Conservation (phyloP, 2,113 vertebrate species). For the Stigmatopora argus region DNA sequence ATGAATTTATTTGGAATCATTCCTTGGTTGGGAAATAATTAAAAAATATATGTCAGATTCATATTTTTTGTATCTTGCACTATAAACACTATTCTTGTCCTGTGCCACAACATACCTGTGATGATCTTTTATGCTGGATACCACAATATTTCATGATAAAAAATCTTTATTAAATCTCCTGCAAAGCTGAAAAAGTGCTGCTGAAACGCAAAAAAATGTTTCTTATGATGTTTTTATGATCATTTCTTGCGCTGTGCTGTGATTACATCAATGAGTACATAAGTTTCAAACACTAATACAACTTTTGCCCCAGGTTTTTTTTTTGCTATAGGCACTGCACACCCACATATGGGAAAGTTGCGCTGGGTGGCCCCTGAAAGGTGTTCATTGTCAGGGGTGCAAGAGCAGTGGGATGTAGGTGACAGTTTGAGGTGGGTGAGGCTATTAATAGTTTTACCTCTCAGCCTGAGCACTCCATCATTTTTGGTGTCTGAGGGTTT, state of each 20-base stretch:
- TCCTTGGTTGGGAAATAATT: too few relatives aligned
- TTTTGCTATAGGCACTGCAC: slow-evolving; percentile 14
- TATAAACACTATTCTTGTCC: too few relatives aligned
- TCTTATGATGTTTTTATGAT: not conserved
- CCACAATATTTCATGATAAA: too few relatives aligned
- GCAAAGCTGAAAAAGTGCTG: too few relatives aligned
- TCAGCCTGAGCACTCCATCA: slow-evolving; percentile 75
- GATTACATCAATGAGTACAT: not conserved
- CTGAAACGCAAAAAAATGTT: not conserved
- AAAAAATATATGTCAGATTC: too few relatives aligned
- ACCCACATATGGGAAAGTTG: slow-evolving; percentile 49
- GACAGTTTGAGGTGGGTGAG: slow-evolving; percentile 78
- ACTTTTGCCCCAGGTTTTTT: slow-evolving; percentile 23
- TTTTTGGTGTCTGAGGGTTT: slow-evolving; percentile 71
- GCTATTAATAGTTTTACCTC: slow-evolving; percentile 79
- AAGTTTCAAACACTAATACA: slow-evolving; percentile 11
- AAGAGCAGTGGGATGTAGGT: slow-evolving; percentile 59
- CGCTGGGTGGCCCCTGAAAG: slow-evolving; percentile 42
- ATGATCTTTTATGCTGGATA: too few relatives aligned
- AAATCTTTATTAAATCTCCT: too few relatives aligned
- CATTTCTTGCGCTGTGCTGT: not conserved
- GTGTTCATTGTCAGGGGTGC: slow-evolving; percentile 54
- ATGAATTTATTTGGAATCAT: too few relatives aligned
- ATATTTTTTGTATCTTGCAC: too few relatives aligned
- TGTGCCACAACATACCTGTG: too few relatives aligned